Base-by-base conservation (phyloP, 2,113 vertebrate genomes). In the Apeltes quadracus region DNA sequence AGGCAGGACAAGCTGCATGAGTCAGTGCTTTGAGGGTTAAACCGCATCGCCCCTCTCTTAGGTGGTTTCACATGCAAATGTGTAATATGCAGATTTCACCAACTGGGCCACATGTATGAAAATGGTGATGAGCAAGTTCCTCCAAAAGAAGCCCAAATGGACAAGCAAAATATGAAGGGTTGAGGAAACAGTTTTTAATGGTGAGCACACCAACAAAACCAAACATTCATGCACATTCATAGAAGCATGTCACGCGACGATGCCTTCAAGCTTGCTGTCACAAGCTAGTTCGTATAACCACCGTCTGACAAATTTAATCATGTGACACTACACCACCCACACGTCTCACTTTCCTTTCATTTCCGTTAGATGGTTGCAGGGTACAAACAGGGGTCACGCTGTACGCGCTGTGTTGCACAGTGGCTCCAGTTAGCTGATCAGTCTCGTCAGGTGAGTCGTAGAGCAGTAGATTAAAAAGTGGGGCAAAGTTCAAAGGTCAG, bases 21-120 rank as follows among this genome's bases (percentile, higher is more conserved):
- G 64, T 90, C 78, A 87, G 83, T 6, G 43, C 54, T 61, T 71
- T 13, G 41, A 84, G 83, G 80, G 84, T 87, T 85, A 80, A 85
- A 85, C 76, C 39, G 57, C 41, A 18, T 25, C n/a, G 18, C 67
- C 61, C 56, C 72, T 83, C 78, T 76, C 81, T n/a, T 10, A 0
- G 5, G 2, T 25, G 46, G 72, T 88, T 90, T 84, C 84, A 63
- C 53, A 85, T 79, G 76, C 76, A 82, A 87, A 83, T 83, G 3
- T 51, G 8, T 1, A 0, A 16, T 16, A 62, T 73, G 74, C 55
- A 72, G 63, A 77, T 38, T 8, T 22, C 14, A 38, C 44, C 64
- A 14, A 39, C 38, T 22, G 55, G 7, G 15, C n/a, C 20, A 63
- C 18, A 51, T 53, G 18, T 41, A 15, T 61, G 15, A 44, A 41